These are phyloP conservation scores for Halocynthia aurantium DNA, from an alignment of 23 tunicate genomes.

Conservation along the genomic window DNA sequence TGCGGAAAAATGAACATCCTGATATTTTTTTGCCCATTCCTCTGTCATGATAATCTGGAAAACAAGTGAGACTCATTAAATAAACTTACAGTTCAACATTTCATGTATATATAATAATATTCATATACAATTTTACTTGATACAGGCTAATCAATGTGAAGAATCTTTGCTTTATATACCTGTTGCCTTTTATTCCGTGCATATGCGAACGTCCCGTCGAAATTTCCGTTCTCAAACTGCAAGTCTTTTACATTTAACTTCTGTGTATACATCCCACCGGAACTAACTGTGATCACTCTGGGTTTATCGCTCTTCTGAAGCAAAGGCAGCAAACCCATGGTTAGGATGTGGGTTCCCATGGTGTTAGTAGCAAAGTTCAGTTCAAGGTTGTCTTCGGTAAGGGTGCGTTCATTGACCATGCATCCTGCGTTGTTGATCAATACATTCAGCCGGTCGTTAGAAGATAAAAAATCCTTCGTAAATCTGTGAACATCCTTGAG, in stretches of 20 bases:
- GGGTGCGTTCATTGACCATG: conserved; percentile 60
- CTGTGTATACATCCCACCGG: conserved; percentile 94
- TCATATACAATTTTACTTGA: not conserved
- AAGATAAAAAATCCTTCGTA: conserved; percentile 36
- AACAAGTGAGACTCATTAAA: too few species aligned
- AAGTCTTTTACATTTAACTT: conserved; percentile 55
- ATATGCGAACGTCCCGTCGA: conserved; percentile 70
- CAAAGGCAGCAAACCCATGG: conserved; percentile 56
- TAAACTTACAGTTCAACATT: not conserved
- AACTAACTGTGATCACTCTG: conserved; percentile 85
- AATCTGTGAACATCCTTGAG: conserved; percentile 52
- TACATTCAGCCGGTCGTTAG: conserved; percentile 40
- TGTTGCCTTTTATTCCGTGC: conserved; percentile 96
- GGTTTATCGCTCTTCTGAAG: conserved; percentile 41
- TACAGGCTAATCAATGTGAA: not conserved
- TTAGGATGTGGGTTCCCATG: conserved; percentile 83
- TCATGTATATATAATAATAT: not conserved
- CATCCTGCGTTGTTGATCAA: conserved; percentile 96
- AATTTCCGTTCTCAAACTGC: conserved; percentile 39
- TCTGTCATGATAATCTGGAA: conserved; percentile 81
- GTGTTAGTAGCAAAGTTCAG: conserved; percentile 96
- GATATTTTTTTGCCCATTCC: conserved; percentile 76
- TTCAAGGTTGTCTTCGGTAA: conserved; percentile 43
- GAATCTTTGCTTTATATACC: conserved; percentile 20
- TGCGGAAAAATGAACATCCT: conserved; percentile 56